A percentile compares a stretch with the other conserved stretches of the same genome.
Evolutionary conservation across 2,797 vertebrate genomes (phyloP).

Genomic region (Gadopsis bispinosus): DNA sequence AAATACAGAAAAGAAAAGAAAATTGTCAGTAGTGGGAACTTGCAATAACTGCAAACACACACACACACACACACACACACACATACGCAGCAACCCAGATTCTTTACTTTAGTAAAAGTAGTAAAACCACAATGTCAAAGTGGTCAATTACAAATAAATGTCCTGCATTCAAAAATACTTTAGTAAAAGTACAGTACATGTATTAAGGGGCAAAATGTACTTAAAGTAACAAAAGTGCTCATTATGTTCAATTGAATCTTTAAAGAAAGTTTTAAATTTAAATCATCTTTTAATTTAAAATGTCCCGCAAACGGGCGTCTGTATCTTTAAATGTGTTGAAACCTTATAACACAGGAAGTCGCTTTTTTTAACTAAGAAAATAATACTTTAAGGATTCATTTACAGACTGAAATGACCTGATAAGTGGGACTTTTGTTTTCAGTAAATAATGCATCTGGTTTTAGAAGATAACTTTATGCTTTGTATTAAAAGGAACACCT

Average conservation of each 20-base stretch:
- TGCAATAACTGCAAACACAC: conserved; percentile 25
- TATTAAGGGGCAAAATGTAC: not conserved
- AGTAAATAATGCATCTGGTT: not conserved
- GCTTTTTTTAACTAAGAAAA: too few relatives aligned
- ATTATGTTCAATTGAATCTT: not conserved
- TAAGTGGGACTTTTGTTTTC: too few relatives aligned
- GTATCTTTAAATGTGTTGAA: not conserved
- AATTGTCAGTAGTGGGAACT: conserved; percentile 26
- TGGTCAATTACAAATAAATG: not conserved
- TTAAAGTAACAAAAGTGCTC: not conserved
- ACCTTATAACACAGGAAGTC: too few relatives aligned
- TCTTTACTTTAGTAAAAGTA: not conserved
- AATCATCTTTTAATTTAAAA: not conserved
- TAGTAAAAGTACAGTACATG: not conserved
- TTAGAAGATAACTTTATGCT: not conserved
- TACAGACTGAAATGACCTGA: not conserved
- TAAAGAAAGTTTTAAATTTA: too few relatives aligned
- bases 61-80: conserved; percentile 31
- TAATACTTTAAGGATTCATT: not conserved
- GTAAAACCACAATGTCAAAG: not conserved
- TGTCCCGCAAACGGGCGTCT: not conserved
- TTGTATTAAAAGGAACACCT: not conserved
- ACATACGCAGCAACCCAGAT: conserved; percentile 19
- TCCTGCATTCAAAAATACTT: not conserved
- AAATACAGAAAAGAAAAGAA: conserved; percentile 24